Base-by-base conservation (phyloP, 2,113 vertebrate genomes). In the Halichoeres trimaculatus region DNA sequence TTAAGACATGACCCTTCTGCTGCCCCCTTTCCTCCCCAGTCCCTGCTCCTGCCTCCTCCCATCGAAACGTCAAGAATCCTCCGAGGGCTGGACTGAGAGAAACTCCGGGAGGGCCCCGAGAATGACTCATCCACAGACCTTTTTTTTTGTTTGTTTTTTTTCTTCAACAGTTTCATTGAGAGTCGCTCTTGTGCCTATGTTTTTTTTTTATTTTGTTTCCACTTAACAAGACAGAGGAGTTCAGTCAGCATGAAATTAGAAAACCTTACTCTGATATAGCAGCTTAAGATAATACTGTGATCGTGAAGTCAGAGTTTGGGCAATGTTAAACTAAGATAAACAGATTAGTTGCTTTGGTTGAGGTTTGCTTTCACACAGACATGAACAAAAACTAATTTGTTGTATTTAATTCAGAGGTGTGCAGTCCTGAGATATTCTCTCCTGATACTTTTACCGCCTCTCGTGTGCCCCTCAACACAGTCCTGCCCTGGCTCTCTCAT, bases 101-200 rank as follows among this genome's bases (percentile, higher is more conserved):
- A 86, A 83, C 74, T 80, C 47, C 40, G 24, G 73, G 80, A 85
- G 76, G 82, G 84, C 85, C 87, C 53, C 45, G 48, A 55, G 9
- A 34, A 87, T 93, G 91, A 93, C 77, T 92, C 91, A 93, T 76
- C 36, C n/a, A 22, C 55, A 40, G 23, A 40, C 47, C 67, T 41
- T 72, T 55, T 80, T 53, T 64, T 70, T 65, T 76, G n/a, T n/a
- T n/a, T n/a, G n/a, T n/a, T 59, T 60, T 57, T 59, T 45, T 8
- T 43, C 74, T n/a, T 4, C 58, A 38, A 4, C 0, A 76, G 87
- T 87, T 90, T 90, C 87, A 86, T 52, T 84, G 81, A 83, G 76
- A 81, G 75, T 73, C 47, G 24, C 47, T 38, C 58, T 50, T 52
- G 30, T 66, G 55, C 82, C 17, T 7, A n/a, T n/a, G 30, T 14